Conservation (phyloP, 64 coral and sea anemone genomes). For the Cladopsammia gracilis region DNA sequence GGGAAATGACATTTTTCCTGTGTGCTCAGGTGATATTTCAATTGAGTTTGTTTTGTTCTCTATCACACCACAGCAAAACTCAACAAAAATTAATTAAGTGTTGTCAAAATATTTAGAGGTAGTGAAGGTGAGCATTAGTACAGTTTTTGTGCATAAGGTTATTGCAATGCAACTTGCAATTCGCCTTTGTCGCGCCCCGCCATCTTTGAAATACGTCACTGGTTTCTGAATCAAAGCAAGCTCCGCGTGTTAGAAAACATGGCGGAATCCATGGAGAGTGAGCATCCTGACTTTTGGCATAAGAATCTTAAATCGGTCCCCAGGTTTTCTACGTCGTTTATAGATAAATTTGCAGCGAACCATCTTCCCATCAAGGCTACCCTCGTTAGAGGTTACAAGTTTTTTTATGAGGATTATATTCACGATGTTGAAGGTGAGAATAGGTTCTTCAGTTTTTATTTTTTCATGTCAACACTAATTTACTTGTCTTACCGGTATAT, state of each 20-base stretch:
- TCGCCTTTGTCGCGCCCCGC: conserved; percentile 46
- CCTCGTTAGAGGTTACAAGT: conserved; percentile 34
- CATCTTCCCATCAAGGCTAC: conserved; percentile 53
- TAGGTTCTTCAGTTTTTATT: too few relatives aligned
- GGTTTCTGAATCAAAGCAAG: conserved; percentile 36
- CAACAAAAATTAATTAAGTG: too few relatives aligned
- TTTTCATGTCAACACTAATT: not conserved
- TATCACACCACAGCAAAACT: too few relatives aligned
- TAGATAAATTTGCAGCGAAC: conserved; percentile 52
- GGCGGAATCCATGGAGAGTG: not conserved
- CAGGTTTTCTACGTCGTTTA: conserved; percentile 44
- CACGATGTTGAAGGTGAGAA: conserved; percentile 44
- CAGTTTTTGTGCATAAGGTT: too few relatives aligned
- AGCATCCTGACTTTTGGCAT: conserved; percentile 59
- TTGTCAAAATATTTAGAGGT: too few relatives aligned
- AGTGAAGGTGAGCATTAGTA: too few relatives aligned
- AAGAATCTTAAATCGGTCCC: conserved; percentile 41
- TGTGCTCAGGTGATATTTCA: too few relatives aligned
- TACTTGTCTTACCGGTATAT: not conserved
- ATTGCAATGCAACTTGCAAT: too few relatives aligned
- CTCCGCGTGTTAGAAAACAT: conserved; percentile 37
- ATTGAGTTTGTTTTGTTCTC: too few relatives aligned
- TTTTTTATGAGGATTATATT: too few relatives aligned
- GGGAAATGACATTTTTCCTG: too few relatives aligned
- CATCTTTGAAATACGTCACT: conserved; percentile 55